Conservation (phyloP, 2,113 vertebrate genomes). For the Channa maculata region DNA sequence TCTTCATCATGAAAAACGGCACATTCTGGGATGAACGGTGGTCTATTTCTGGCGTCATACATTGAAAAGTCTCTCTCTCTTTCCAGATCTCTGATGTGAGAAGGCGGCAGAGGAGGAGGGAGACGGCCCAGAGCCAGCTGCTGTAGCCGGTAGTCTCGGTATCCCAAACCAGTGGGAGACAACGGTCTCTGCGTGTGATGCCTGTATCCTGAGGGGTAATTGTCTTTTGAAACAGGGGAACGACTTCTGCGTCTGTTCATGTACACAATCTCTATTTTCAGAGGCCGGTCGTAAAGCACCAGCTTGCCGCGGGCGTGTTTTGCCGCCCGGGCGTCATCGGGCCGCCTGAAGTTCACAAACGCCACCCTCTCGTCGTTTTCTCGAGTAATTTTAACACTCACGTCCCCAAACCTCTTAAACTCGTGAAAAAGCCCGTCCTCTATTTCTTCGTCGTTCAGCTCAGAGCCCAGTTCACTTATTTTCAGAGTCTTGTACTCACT, state of each 20-base stretch:
- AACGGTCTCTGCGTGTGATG: conserved; percentile 86
- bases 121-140: conserved; percentile 93
- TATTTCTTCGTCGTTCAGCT: conserved; percentile 94
- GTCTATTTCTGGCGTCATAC: conserved; percentile 90
- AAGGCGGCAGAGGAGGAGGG: conserved; percentile 88
- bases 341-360: conserved; percentile 94
- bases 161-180: conserved; percentile 89
- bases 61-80: conserved; percentile 89
- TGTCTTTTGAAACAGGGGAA: conserved; percentile 90
- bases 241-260: conserved; percentile 87
- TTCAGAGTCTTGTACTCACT: conserved; percentile 96
- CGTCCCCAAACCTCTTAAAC: conserved; percentile 96
- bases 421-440: conserved; percentile 97
- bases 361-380: conserved; percentile 92
- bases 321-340: conserved; percentile 94
- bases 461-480: conserved; percentile 94
- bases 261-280: conserved; percentile 94
- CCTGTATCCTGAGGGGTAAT: conserved; percentile 79
- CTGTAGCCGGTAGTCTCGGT: conserved; percentile 93
- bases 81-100: conserved; percentile 88
- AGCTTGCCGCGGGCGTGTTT: conserved; percentile 93
- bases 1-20: conserved; percentile 90
- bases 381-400: conserved; percentile 95
- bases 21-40: conserved; percentile 87
- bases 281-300: conserved; percentile 93